Base-by-base conservation (phyloP, 92 coral and sea anemone genomes). In the Palythoa heliodiscus region DNA sequence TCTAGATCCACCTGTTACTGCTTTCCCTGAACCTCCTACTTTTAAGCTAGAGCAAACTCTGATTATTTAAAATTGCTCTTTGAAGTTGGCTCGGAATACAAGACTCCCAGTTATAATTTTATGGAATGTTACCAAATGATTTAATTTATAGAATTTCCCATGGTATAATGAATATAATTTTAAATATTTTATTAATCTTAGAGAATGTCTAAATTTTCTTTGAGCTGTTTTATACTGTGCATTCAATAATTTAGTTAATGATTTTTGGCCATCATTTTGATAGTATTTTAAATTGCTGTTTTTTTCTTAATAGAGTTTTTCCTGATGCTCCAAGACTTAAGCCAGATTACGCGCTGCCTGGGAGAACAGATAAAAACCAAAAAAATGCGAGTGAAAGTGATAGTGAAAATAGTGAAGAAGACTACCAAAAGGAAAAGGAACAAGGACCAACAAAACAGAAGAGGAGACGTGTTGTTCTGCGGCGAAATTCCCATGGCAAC, bases 241-340 rank as follows among this genome's bases (percentile, higher is more conserved):
- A 29, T 29, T 29, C 35, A 29, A 29, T 29, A 1, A 29, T 29
- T 29, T 29, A 29, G 35, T 29, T 29, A 29, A 29, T 29, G 35
- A 29, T 29, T 29, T 29, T 29, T 29, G 0, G 35, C 1, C 35
- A 29, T 29, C 35, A 29, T 29, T 29, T 29, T 29, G 1, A 29
- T 29, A 29, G 35, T 29, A 29, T 0, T 29, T 29, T 29, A 7
- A 1, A 63, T 10, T 63, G 29, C 2, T 63, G 17, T 13, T 69
- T 16, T 69, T 37, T 68, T 22, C 70, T 74, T 80, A 20, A 70
- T 54, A 93, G 98, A 86, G 98, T 94, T n/a, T 83, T 76, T 2
- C 98, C 95, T 14, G 95, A 94, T 92, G 98, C 98, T 0, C 98
- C 98, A 78, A 88, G 98, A 66, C 98, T 94, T 40, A 89, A 92